These are phyloP conservation scores for Anneissia japonica DNA, from an alignment of 35 echinoderm and acorn worm species.

Conservation along the genomic window DNA sequence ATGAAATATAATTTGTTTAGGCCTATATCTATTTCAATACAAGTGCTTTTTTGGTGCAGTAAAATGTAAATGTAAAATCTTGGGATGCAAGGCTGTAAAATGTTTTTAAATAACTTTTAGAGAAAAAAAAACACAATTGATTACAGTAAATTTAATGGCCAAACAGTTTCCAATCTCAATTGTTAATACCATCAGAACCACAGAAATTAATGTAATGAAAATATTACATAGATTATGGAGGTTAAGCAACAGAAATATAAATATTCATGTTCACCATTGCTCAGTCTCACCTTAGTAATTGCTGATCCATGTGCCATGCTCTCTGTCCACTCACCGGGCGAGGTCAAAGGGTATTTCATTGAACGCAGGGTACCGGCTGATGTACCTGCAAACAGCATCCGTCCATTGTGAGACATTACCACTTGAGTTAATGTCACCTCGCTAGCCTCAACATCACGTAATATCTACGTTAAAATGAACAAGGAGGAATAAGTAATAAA, in stretches of 20 bases:
- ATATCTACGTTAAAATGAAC: constrained; percentile 39
- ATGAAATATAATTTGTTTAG: background rate
- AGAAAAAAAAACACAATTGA: too few relatives aligned
- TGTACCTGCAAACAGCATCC: constrained; percentile 98
- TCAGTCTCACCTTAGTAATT: constrained; percentile 81
- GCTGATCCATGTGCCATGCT: constrained; percentile 74
- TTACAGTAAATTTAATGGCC: too few relatives aligned
- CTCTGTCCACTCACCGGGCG: constrained; percentile 93
- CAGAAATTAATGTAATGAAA: too few relatives aligned
- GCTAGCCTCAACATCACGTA: constrained; percentile 83
- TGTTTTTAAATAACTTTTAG: too few relatives aligned
- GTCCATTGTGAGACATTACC: constrained; percentile 96
- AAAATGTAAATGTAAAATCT: too few relatives aligned
- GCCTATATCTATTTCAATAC: background rate
- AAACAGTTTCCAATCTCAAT: too few relatives aligned
- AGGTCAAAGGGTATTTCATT: constrained; percentile 80
- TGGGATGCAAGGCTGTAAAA: too few relatives aligned
- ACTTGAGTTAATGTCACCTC: constrained; percentile 79
- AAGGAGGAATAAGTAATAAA: background rate
- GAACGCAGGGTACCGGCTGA: constrained; percentile 69
- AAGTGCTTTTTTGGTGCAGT: background rate
- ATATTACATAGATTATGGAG: too few relatives aligned
- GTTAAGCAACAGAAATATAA: too few relatives aligned
- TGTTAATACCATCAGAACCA: too few relatives aligned
- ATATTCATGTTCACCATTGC: too few relatives aligned